phyloP scores from a whole-genome alignment of 2,797 vertebrate genomes.

The Miichthys miiuy region DNA sequence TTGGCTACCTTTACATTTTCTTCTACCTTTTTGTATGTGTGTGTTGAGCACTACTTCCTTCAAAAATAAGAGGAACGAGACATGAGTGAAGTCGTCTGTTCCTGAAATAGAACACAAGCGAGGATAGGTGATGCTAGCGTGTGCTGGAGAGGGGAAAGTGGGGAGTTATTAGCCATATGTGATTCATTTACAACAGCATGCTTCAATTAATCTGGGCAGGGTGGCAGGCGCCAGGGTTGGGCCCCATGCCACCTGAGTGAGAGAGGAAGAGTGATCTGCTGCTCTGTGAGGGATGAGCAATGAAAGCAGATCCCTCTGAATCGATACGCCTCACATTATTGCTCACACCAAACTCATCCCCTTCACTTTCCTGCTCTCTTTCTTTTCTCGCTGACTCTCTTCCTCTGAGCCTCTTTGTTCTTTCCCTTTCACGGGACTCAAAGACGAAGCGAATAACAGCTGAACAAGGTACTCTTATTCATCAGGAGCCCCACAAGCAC shows the following conservation, averaged over 20 bases:
- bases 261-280: constrained; percentile 60
- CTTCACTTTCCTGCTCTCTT: constrained; percentile 15
- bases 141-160: constrained; percentile 33
- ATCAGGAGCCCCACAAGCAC: constrained; percentile 47
- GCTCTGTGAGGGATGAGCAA: constrained; percentile 63
- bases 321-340: constrained; percentile 69
- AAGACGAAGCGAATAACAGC: constrained; percentile 39
- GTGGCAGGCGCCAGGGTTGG: constrained; percentile 76
- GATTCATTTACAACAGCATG: constrained; percentile 81
- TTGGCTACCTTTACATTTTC: constrained; percentile 50
- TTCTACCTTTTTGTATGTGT: not conserved
- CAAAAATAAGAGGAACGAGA: constrained; percentile 17
- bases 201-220: constrained; percentile 81
- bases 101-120: constrained; percentile 55
- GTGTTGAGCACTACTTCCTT: constrained; percentile 30
- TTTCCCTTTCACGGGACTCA: constrained; percentile 20
- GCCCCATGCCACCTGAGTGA: constrained; percentile 77
- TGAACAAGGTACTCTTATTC: constrained; percentile 42
- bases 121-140: constrained; percentile 56
- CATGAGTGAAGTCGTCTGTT: constrained; percentile 29
- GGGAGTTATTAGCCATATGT: constrained; percentile 80
- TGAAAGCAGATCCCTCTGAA: constrained; percentile 68
- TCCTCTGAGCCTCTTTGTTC: constrained; percentile 52
- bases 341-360: constrained; percentile 54
- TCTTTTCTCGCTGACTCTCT: constrained; percentile 5